Conservation (phyloP, 2,797 vertebrate species). For the Momotus momota region DNA sequence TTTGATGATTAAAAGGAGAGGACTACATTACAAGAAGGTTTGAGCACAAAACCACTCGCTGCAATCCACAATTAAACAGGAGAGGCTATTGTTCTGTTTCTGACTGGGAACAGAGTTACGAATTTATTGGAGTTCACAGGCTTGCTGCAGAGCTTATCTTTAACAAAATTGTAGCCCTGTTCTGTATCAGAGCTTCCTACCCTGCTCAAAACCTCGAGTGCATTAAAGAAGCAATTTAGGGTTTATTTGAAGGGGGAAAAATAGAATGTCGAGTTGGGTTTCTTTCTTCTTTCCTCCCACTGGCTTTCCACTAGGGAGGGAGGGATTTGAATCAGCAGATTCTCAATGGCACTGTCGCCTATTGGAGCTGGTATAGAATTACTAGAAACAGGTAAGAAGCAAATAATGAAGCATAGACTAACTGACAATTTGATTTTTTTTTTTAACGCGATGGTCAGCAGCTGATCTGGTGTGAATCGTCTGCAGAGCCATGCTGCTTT, state of each 20-base stretch:
- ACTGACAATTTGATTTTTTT: slow-evolving; percentile 20
- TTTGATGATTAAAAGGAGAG: slow-evolving; percentile 73
- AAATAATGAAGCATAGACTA: slow-evolving; percentile 62
- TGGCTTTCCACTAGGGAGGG: slow-evolving; percentile 63
- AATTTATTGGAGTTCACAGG: slow-evolving; percentile 65
- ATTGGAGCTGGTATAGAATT: slow-evolving; percentile 46
- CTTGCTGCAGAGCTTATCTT: slow-evolving; percentile 65
- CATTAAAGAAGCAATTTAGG: slow-evolving; percentile 75
- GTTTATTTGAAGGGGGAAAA: slow-evolving; percentile 70
- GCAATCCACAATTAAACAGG: slow-evolving; percentile 54
- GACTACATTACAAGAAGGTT: slow-evolving; percentile 65
- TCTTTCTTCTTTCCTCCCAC: slow-evolving; percentile 70
- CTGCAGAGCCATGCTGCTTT: slow-evolving; percentile 30
- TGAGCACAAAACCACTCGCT: slow-evolving; percentile 40
- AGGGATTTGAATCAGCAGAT: slow-evolving; percentile 71
- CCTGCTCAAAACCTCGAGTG: slow-evolving; percentile 45
- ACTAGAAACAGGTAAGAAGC: slow-evolving; percentile 47
- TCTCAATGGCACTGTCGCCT: slow-evolving; percentile 56
- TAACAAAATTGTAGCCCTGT: slow-evolving; percentile 62
- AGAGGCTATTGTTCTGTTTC: slow-evolving; percentile 68
- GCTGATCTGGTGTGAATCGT: slow-evolving; percentile 51
- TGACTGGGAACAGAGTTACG: slow-evolving; percentile 67
- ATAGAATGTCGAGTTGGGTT: slow-evolving; percentile 68
- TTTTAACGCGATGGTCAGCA: slow-evolving; percentile 32
- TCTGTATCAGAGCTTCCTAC: slow-evolving; percentile 65